phyloP scores from a whole-genome alignment of 1,140 invertebrate species.

The Drosophila ironensis region DNA sequence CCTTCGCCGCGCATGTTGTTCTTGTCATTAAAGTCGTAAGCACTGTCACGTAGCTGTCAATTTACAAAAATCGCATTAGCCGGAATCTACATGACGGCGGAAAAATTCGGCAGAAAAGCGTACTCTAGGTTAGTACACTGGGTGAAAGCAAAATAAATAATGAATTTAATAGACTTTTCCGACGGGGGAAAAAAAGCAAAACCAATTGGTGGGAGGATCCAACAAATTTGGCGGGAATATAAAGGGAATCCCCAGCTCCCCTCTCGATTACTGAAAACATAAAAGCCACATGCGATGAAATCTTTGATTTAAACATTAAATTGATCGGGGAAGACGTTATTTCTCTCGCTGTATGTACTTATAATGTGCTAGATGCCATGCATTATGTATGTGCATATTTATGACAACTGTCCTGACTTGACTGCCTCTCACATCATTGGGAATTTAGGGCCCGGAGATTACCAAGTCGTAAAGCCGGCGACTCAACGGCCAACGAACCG shows the following conservation, averaged over 20 bases:
- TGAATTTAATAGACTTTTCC: neutral
- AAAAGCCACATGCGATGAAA: no score
- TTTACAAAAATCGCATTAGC: slow-evolving; percentile 75
- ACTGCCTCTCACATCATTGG: slow-evolving; percentile 49
- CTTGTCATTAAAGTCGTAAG: slow-evolving; percentile 76
- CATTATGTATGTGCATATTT: slow-evolving; percentile 47
- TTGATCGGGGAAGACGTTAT: neutral
- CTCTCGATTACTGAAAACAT: no score
- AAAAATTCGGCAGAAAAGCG: slow-evolving; percentile 22
- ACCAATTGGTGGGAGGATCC: no score
- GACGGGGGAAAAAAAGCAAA: no score
- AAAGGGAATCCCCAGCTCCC: no score
- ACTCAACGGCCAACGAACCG: slow-evolving; percentile 31
- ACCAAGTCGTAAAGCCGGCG: slow-evolving; percentile 58
- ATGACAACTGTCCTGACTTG: slow-evolving; percentile 47
- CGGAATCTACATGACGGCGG: slow-evolving; percentile 31
- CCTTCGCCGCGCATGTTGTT: slow-evolving; percentile 42
- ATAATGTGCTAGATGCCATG: slow-evolving; percentile 18
- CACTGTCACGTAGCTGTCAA: slow-evolving; percentile 75
- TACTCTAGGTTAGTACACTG: slow-evolving; percentile 3
- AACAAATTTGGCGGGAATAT: no score
- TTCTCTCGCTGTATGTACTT: neutral
- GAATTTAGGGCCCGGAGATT: slow-evolving; percentile 58
- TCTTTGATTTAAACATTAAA: no score
- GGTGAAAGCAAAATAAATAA: neutral